phyloP scores from a whole-genome alignment of 1,140 invertebrate species.

The Onthophagus taurus region DNA sequence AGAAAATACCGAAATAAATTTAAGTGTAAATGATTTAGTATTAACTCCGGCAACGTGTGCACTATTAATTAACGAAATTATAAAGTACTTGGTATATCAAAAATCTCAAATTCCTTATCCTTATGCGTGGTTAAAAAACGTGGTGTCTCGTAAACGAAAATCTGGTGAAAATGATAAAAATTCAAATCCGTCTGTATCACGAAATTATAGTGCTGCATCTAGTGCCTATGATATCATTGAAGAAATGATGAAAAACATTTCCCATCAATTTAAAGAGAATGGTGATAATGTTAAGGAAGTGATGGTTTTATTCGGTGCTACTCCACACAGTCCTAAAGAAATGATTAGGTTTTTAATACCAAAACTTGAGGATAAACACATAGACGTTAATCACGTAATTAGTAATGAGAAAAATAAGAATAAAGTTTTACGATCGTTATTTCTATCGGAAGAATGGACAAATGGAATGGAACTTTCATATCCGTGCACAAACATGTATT shows the following conservation, averaged over 20 bases:
- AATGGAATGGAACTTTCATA: conserved; percentile 9
- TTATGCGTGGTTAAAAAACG: conserved; percentile 17
- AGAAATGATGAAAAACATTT: conserved; percentile 14
- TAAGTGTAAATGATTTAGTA: conserved; percentile 12
- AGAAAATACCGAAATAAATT: not conserved
- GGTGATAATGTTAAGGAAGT: conserved; percentile 13
- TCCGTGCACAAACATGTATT: conserved; percentile 10
- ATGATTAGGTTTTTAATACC: conserved; percentile 14
- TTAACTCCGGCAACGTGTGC: conserved; percentile 17
- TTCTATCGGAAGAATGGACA: conserved; percentile 11
- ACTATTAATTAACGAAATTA: conserved; percentile 14
- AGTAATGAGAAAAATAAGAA: conserved; percentile 12
- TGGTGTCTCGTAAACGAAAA: conserved; percentile 13
- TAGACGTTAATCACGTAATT: conserved; percentile 16
- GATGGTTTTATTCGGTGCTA: conserved; percentile 18
- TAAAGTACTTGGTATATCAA: conserved; percentile 20
- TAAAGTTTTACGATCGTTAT: conserved; percentile 18
- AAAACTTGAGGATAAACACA: conserved; percentile 12
- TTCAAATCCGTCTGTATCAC: conserved; percentile 13
- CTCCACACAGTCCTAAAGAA: conserved; percentile 17
- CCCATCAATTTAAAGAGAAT: conserved; percentile 9
- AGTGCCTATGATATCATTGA: conserved; percentile 17
- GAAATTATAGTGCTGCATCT: conserved; percentile 14
- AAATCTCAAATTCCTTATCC: conserved; percentile 22
- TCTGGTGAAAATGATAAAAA: not conserved